Evolutionary conservation across 1,140 invertebrate species (phyloP), one percentile per base, ranked within the genome.

Genomic region (Aradophagus sp.): DNA sequence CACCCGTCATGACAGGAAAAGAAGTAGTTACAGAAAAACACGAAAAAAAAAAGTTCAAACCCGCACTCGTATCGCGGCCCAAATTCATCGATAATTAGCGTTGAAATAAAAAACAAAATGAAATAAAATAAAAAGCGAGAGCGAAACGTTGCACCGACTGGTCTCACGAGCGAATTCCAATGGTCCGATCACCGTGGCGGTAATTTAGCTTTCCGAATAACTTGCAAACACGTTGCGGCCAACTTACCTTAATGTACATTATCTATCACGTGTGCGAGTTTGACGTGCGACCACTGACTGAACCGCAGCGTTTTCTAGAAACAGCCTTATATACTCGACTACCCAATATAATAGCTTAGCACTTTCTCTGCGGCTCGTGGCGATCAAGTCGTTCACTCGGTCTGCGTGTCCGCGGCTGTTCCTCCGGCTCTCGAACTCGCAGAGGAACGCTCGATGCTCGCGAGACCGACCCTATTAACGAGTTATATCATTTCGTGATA

Each of bases 231-330:
- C n/a, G n/a, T n/a, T 17, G 32, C 35, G n/a, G n/a, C 27, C n/a
- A 36, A 76, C 76, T 84, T 76, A 84, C 82, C 81, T 83, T 81
- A 56, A 79, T 78, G 71, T 84, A 80, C 81, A 84, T 84, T 75
- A 71, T 80, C 41, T 73, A 77, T 68, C 78, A 76, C 79, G 77
- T 80, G 75, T 81, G 73, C 78, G 76, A 78, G 67, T 72, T 78
- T 83, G 81, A 81, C 75, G 77, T 74, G 79, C 74, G 76, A 84
- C 80, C 81, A 85, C 83, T 78, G 76, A 84, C 83, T 84, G 83
- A 83, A 84, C 80, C 81, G 72, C 76, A 77, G 73, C 75, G 77
- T 81, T 81, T 82, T 83, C 81, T 81, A 81, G 69, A 38, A 72
- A 61, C 73, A 75, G 78, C 72, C 76, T 84, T 85, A 83, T 85